Conservation (phyloP, 2,797 vertebrate genomes). For the Semotilus atromaculatus region DNA sequence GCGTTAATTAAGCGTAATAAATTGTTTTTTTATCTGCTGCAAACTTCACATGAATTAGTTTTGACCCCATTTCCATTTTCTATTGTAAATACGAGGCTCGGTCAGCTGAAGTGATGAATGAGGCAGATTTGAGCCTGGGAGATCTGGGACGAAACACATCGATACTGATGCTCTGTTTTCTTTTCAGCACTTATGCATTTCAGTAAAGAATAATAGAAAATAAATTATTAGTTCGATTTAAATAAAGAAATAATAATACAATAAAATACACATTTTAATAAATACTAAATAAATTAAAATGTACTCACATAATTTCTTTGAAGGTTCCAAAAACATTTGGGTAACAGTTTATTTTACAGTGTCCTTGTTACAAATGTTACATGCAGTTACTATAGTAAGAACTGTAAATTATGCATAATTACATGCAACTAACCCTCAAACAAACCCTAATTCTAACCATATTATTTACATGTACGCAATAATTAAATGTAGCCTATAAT, state of each 20-base stretch:
- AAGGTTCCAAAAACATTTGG: neutral
- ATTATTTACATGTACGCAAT: no score
- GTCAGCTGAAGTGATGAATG: slow-evolving; percentile 31
- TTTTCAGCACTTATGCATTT: neutral
- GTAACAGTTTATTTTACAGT: no score
- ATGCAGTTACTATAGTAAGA: no score
- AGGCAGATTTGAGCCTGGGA: neutral
- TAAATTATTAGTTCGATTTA: neutral
- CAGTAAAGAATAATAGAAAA: neutral
- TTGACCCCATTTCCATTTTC: slow-evolving; percentile 32
- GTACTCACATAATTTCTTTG: neutral
- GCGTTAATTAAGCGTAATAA: slow-evolving; percentile 4
- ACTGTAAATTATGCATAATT: no score
- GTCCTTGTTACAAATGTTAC: no score
- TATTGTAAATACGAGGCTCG: neutral
- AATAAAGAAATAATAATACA: neutral
- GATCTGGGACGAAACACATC: slow-evolving; percentile 37
- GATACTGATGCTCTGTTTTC: slow-evolving; percentile 8
- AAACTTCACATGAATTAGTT: slow-evolving; percentile 22
- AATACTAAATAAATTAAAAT: neutral
- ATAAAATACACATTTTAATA: neutral
- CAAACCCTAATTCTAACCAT: no score
- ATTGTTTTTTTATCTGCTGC: slow-evolving; percentile 12
- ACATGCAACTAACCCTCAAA: no score
- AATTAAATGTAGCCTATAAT: no score